Conservation (phyloP, 2,888 invertebrate species). For the Poecilobothrus nobilitatus region DNA sequence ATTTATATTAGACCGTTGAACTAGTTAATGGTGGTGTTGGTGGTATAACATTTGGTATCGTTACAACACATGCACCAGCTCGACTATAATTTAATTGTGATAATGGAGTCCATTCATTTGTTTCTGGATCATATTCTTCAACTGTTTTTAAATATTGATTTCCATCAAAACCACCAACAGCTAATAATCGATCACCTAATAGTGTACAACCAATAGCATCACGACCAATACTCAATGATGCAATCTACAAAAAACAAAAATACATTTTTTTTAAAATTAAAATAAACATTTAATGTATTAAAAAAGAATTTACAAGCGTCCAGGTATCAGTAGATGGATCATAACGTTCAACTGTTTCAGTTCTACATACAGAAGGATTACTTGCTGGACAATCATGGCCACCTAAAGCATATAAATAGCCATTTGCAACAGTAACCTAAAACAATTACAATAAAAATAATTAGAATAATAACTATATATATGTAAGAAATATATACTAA, state of each 20-base stretch:
- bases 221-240: conserved; percentile 71
- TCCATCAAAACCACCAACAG: conserved; percentile 87
- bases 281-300: background rate
- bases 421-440: conserved; percentile 71
- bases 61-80: conserved; percentile 81
- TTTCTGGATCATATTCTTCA: conserved; percentile 80
- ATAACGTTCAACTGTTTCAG: conserved; percentile 84
- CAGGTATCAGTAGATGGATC: conserved; percentile 72
- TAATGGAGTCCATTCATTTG: conserved; percentile 69
- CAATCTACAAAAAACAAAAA: conserved; percentile 44
- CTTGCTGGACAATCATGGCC: conserved; percentile 90
- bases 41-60: conserved; percentile 48
- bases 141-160: conserved; percentile 77
- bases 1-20: conserved; percentile 41
- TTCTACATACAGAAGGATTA: conserved; percentile 70
- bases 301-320: conserved; percentile 51
- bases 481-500: background rate
- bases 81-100: conserved; percentile 72
- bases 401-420: conserved; percentile 83
- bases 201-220: conserved; percentile 85
- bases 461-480: background rate
- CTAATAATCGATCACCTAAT: conserved; percentile 65
- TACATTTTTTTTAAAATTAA: background rate
- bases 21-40: conserved; percentile 36
- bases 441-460: background rate